Evolutionary conservation across 2,888 invertebrate genomes (phyloP).

Genomic region (Drosophila mayaguana): DNA sequence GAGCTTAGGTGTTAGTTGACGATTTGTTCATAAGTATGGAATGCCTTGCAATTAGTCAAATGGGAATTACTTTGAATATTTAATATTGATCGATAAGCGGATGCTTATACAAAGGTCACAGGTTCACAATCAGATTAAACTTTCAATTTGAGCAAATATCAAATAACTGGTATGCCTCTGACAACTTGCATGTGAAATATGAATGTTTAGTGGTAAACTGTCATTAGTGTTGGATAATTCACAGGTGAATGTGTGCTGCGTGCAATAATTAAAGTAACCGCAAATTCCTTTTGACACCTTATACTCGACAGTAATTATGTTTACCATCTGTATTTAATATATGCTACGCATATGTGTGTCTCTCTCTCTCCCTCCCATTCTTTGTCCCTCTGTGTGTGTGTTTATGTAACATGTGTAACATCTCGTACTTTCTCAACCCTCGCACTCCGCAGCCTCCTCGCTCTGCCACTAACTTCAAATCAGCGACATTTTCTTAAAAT

Average conservation of each 20-base stretch:
- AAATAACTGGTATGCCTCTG: constrained; percentile 1
- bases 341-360: background rate
- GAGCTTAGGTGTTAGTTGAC: background rate
- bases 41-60: background rate
- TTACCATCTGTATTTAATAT: constrained; percentile 13
- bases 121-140: background rate
- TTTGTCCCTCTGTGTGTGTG: background rate
- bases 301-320: constrained; percentile 35
- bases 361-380: background rate
- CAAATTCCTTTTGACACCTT: constrained; percentile 54
- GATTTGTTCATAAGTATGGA: background rate
- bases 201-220: constrained; percentile 22
- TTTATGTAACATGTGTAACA: constrained; percentile 5
- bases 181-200: constrained; percentile 26
- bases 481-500: constrained; percentile 65
- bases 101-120: background rate
- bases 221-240: constrained; percentile 15
- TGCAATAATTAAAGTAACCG: constrained; percentile 40
- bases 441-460: background rate
- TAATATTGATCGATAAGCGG: constrained; percentile 15
- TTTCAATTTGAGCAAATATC: constrained; percentile 2
- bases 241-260: constrained; percentile 9
- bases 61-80: constrained; percentile 10
- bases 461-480: constrained; percentile 54
- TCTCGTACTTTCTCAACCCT: constrained; percentile 16